phyloP scores from a whole-genome alignment of 1,140 invertebrate species.

The Augochlora pura region DNA sequence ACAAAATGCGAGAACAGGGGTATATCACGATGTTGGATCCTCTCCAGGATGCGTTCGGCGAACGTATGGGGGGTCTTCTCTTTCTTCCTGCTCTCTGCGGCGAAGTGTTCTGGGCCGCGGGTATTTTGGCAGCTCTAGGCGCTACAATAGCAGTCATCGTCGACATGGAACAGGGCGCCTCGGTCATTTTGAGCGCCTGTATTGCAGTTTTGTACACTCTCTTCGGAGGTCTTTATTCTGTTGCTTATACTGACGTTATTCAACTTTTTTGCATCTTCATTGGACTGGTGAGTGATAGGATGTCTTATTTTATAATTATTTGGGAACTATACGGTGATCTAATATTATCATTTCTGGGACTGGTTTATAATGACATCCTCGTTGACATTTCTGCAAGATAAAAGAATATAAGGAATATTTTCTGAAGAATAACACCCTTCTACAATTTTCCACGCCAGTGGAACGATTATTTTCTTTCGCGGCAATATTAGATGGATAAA shows the following conservation, averaged over 20 bases:
- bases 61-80: slow-evolving; percentile 97
- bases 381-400: too few species aligned
- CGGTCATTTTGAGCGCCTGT: slow-evolving; percentile 96
- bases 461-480: too few species aligned
- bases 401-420: too few species aligned
- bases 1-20: slow-evolving; percentile 97
- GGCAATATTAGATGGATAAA: too few species aligned
- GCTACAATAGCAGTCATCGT: slow-evolving; percentile 98
- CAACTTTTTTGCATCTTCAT: slow-evolving; percentile 99
- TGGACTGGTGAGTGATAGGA: slow-evolving; percentile 88
- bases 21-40: slow-evolving; percentile 99
- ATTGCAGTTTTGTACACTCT: slow-evolving; percentile 99
- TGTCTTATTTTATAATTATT: too few species aligned
- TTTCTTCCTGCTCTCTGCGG: slow-evolving; percentile 98
- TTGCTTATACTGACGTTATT: slow-evolving; percentile 99
- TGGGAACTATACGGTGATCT: too few species aligned
- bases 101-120: slow-evolving; percentile 98
- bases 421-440: too few species aligned
- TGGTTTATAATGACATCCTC: too few species aligned
- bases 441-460: too few species aligned
- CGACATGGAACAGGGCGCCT: slow-evolving; percentile 94
- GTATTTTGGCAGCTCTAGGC: slow-evolving; percentile 96
- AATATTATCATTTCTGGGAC: too few species aligned
- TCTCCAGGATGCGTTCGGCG: slow-evolving; percentile 96
- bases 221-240: slow-evolving; percentile 98